Evolutionary conservation across 2,113 vertebrate species (phyloP).

Genomic region (Apistogramma diplotaenia): DNA sequence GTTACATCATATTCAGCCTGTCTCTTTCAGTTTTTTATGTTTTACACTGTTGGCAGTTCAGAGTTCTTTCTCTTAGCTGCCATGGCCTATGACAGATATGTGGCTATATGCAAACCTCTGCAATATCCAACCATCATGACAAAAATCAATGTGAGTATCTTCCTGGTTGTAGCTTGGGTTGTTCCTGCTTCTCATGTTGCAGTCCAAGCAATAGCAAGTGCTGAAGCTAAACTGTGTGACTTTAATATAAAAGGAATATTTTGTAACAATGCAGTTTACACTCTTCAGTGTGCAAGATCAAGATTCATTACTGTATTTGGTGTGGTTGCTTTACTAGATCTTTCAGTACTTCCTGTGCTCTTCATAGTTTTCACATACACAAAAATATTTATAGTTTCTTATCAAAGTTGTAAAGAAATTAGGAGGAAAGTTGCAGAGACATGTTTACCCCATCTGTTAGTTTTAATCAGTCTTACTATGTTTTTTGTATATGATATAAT

Average conservation of each 20-base stretch:
- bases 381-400: neutral
- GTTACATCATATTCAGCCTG: no score
- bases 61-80: neutral
- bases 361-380: slow-evolving; percentile 17
- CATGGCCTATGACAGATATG: slow-evolving; percentile 20
- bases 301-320: neutral
- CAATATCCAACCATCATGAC: no score
- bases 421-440: no score
- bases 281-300: neutral
- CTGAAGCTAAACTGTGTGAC: neutral
- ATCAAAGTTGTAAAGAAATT: neutral
- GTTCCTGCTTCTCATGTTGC: neutral
- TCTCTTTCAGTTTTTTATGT: neutral
- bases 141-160: neutral
- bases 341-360: fast-evolving
- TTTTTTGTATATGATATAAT: no score
- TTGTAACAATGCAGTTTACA: neutral
- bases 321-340: fast-evolving
- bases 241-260: no score
- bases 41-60: neutral
- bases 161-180: slow-evolving; percentile 9
- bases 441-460: no score
- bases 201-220: neutral
- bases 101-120: no score
- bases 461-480: no score